Base-by-base conservation (phyloP, 2,797 vertebrate species). In the Gobio occitaniae region DNA sequence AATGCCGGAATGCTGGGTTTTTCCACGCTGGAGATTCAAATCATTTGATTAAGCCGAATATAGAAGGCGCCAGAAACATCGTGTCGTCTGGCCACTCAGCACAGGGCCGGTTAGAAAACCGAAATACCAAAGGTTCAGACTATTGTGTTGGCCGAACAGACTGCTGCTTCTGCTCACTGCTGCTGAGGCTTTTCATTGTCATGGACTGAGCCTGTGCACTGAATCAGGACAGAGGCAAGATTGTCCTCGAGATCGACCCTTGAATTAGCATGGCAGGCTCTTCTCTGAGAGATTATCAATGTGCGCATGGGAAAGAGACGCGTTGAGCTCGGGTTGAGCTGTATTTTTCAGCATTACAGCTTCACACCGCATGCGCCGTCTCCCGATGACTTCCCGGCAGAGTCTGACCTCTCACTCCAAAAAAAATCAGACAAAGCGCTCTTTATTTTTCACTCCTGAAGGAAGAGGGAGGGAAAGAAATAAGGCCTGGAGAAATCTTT, bases 401-500 rank as follows among this genome's bases (percentile, higher is more conserved):
- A 56, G 81, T 50, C 36, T 82, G 86, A 77, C 81, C 86, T 56
- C 74, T 79, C 44, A n/a, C 82, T 48, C 82, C 75, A 75, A 44
- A 72, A 36, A 72, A 47, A 59, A 84, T 61, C 66, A 47, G 82
- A 90, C 90, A 91, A 88, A 90, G 89, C 86, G 16, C 47, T 59
- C 84, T 86, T 89, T 90, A 78, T 89, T 84, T 86, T 83, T 87
- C 19, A 85, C 68, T 66, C 48, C 54, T 82, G 48, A 82, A 89
- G 80, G 74, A 90, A 66, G 48, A 84, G 83, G 74, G 59, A 52
- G 86, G 48, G 48, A 81, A 38, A 36, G 68, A 84, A 86, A 63
- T 65, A 59, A 50, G 75, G 87, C 89, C 87, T 87, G 84, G 75
- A 74, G 76, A 79, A 89, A 65, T 88, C 85, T 87, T 78, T 89